phyloP scores from a whole-genome alignment of 64 coral and sea anemone genomes.

The Montipora sp. region DNA sequence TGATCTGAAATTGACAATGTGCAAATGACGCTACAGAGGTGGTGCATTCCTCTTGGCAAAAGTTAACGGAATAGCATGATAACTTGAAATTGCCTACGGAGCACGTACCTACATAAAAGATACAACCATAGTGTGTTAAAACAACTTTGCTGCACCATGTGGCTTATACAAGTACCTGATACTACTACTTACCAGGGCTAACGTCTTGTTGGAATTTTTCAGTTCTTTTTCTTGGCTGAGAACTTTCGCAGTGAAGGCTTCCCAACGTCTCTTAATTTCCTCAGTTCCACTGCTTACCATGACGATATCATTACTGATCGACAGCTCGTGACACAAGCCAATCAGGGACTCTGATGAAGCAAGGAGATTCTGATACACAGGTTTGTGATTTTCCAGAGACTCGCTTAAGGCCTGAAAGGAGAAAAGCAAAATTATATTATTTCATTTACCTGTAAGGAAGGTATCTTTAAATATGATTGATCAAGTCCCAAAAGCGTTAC shows the following conservation, averaged over 20 bases:
- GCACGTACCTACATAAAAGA: not conserved
- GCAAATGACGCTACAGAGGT: no score
- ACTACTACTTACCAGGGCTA: slow-evolving; percentile 48
- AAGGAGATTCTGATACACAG: slow-evolving; percentile 77
- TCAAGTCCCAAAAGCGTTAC: no score
- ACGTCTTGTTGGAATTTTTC: slow-evolving; percentile 83
- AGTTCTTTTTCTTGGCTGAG: slow-evolving; percentile 78
- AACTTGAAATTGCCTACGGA: not conserved
- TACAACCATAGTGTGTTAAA: no score
- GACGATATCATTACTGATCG: slow-evolving; percentile 79
- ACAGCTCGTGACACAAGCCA: slow-evolving; percentile 86
- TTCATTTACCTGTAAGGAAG: not conserved
- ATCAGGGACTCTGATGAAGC: slow-evolving; percentile 75
- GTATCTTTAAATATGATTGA: not conserved
- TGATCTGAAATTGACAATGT: no score
- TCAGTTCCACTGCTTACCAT: slow-evolving; percentile 83
- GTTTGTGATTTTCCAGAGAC: slow-evolving; percentile 70
- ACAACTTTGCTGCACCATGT: not conserved
- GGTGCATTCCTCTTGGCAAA: no score
- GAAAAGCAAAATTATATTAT: not conserved
- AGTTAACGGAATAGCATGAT: no score
- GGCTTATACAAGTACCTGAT: not conserved
- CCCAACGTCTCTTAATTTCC: slow-evolving; percentile 85
- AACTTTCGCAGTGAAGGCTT: slow-evolving; percentile 69
- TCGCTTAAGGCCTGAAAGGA: slow-evolving; percentile 58